phyloP scores from a whole-genome alignment of 2,797 vertebrate species.

The Gymnocypris eckloni region DNA sequence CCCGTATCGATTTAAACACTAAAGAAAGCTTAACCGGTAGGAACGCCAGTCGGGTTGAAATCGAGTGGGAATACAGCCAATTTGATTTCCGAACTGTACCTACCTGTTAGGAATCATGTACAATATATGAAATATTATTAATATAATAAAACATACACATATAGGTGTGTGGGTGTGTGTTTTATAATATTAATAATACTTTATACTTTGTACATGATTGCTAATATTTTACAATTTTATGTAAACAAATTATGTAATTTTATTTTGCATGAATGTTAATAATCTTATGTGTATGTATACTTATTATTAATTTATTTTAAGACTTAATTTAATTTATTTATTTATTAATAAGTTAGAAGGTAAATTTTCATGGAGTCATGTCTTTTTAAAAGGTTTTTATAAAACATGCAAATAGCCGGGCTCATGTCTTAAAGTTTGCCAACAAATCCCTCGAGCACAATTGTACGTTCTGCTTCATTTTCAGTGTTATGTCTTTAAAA shows the following conservation, averaged over 20 bases:
- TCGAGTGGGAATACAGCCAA: neutral
- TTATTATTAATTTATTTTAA: neutral
- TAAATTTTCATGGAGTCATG: neutral
- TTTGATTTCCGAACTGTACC: neutral
- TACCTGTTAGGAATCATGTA: no score
- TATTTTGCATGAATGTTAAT: no score
- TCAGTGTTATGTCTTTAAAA: conserved; percentile 2
- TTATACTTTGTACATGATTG: neutral
- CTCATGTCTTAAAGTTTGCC: neutral
- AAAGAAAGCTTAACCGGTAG: neutral
- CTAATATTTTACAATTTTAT: neutral
- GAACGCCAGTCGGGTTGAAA: neutral
- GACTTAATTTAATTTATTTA: neutral
- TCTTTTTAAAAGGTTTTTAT: neutral
- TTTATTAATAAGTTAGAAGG: neutral
- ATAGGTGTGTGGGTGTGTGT: neutral
- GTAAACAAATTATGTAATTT: no score
- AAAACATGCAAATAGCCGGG: neutral
- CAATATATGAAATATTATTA: no score
- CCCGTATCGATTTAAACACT: neutral
- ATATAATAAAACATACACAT: neutral
- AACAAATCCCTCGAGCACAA: conserved; percentile 18
- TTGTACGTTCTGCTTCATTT: conserved; percentile 25
- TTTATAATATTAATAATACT: neutral
- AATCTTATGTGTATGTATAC: neutral